Evolutionary conservation across 2,888 invertebrate genomes (phyloP), one percentile per base, ranked within the genome.

Genomic region (Agrotis ipsilon): DNA sequence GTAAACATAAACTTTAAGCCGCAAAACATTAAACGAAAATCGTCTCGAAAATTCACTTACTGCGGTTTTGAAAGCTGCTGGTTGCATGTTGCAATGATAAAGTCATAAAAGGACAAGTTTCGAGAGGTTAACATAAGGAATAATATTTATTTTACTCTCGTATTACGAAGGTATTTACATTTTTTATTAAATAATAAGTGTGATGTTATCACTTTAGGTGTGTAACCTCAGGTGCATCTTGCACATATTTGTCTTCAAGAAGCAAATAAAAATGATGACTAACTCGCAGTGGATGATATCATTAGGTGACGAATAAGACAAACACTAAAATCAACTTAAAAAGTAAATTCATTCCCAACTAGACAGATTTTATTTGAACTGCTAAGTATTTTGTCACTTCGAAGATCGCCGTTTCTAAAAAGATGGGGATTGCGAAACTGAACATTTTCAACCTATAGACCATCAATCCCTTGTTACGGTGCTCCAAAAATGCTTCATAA

Each of bases 101-200:
- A 86, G 79, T 77, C 78, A 86, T 86, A 88, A 87, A 87, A 84
- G 83, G 85, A 83, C 81, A 85, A 64, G 72, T 72, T 59, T 66
- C 27, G 65, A 75, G 81, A 70, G 71, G 67, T 73, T 71, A 68
- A 78, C 73, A 74, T 81, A 84, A 84, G 45, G 57, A 80, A 72
- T 51, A 59, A 75, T 78, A 68, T 78, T 83, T 81, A 77, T 81
- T 70, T 72, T 69, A 78, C 82, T 73, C 14, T 57, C 57, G 14
- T 74, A 72, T 74, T 66, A 76, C 51, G 18, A 19, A 24, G 39
- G 21, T 66, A 64, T 73, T 78, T 72, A 73, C 19, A 49, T 77
- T 69, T 60, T 58, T 45, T 66, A 73, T 72, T 66, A 66, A 82
- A 68, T 72, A 71, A 70, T 55, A 32, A n/a, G 32, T 55, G 58